A percentile compares a stretch with the other conserved stretches of the same genome.
phyloP scores from a whole-genome alignment of 1,140 invertebrate genomes.

The Piezodorus guildinii region DNA sequence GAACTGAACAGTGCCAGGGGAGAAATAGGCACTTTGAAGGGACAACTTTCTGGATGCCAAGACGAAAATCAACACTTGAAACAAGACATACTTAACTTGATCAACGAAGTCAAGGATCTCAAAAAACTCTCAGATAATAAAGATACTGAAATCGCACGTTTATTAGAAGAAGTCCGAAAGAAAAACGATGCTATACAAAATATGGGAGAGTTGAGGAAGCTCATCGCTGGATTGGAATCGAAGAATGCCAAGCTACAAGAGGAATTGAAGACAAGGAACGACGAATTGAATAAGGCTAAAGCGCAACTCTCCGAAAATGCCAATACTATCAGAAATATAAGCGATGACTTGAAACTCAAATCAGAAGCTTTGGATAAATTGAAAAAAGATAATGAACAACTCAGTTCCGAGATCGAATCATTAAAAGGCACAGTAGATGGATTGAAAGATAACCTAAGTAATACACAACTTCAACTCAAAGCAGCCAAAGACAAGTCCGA shows the following conservation, averaged over 20 bases:
- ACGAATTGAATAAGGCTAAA: slow-evolving; percentile 1
- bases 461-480: too few species aligned
- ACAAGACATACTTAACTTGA: background rate
- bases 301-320: background rate
- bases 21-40: background rate
- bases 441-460: background rate
- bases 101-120: background rate
- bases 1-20: background rate
- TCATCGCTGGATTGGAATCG: background rate
- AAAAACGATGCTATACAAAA: background rate
- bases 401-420: background rate
- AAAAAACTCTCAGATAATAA: background rate
- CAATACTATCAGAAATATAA: background rate
- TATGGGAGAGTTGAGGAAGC: slow-evolving; percentile 6
- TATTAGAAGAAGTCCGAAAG: background rate
- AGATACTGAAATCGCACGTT: background rate
- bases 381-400: background rate
- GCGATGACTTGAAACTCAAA: background rate
- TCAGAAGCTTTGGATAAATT: background rate
- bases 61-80: background rate
- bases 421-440: background rate
- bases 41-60: background rate
- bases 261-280: background rate
- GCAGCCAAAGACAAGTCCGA: too few species aligned
- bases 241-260: background rate